Evolutionary conservation across 2,113 vertebrate genomes (phyloP), one percentile per base, ranked within the genome.

Genomic region (Ranitomeya imitator): DNA sequence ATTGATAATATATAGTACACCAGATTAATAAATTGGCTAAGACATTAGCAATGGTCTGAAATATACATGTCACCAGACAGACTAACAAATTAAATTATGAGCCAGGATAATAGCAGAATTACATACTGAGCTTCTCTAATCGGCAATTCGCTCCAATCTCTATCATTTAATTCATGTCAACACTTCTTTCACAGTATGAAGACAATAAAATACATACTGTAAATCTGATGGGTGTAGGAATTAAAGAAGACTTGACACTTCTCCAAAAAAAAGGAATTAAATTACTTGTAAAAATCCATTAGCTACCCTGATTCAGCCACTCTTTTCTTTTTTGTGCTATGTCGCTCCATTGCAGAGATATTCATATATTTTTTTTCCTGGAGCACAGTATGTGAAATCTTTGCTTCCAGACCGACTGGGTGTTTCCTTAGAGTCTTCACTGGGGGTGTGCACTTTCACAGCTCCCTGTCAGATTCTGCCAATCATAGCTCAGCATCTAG

Each of bases 1-100:
- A 88, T 78, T 83, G 55, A 65, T 83, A 83, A 84, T 77, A 83
- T 67, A 45, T 45, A 45, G 37, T 45, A 51, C 13, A 12, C 4
- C 26, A 82, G 23, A 81, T 87, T 71, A 63, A 88, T 82, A 59
- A 59, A 80, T 79, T 26, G 69, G 83, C 54, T 23, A 74, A 57
- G 61, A 61, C 51, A 85, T 73, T 26, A 73, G 83, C n/a, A 63
- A 54, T 57, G 18, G n/a, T 71, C 16, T 73, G n/a, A 18, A 74
- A 73, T 85, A 57, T 19, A 73, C 45, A 31, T 23, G 71, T 74
- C 51, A 21, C 51, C 55, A 23, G 65, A 31, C 73, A 31, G 83
- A 26, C 65, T 65, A 45, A 54, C n/a, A 52, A 84, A 71, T 73
- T 23, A 10, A 31, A 85, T 73, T 51, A 55, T 23, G 31, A 57